Percentiles rank a stretch among this genome's conserved stretches.
phyloP scores from a whole-genome alignment of 1,140 invertebrate species.

The Ylistrum balloti region DNA sequence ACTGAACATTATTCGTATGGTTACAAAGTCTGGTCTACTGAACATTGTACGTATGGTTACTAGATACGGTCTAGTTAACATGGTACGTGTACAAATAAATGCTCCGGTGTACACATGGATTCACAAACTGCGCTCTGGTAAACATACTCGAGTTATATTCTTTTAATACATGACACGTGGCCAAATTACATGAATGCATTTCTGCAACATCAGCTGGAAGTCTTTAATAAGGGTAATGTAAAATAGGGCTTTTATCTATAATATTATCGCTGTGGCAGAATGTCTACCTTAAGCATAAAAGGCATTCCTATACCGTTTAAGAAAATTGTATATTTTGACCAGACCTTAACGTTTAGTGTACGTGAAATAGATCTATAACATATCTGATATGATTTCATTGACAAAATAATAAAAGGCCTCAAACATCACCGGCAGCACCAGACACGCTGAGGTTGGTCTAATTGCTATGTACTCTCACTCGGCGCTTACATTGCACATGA shows the following conservation, averaged over 20 bases:
- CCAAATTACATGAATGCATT: not conserved
- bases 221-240: not conserved
- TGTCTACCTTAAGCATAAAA: not conserved
- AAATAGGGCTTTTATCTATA: not conserved
- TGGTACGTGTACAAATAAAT: not conserved
- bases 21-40: no score
- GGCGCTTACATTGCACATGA: not conserved
- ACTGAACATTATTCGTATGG: not conserved
- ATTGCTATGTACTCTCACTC: not conserved
- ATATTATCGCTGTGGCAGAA: not conserved
- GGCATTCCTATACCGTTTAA: not conserved
- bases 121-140: not conserved
- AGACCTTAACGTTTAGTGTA: not conserved
- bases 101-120: no score
- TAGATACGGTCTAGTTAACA: not conserved
- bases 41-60: not conserved
- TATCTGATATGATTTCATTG: not conserved
- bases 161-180: not conserved
- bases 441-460: not conserved
- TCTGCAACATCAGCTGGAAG: not conserved
- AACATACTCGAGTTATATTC: not conserved
- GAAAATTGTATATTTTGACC: not conserved
- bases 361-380: not conserved
- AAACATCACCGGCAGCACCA: not conserved
- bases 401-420: constrained; percentile 21